These are phyloP conservation scores for Cherax quadricarinatus DNA, from an alignment of 1,140 invertebrate species.

Conservation along the genomic window DNA sequence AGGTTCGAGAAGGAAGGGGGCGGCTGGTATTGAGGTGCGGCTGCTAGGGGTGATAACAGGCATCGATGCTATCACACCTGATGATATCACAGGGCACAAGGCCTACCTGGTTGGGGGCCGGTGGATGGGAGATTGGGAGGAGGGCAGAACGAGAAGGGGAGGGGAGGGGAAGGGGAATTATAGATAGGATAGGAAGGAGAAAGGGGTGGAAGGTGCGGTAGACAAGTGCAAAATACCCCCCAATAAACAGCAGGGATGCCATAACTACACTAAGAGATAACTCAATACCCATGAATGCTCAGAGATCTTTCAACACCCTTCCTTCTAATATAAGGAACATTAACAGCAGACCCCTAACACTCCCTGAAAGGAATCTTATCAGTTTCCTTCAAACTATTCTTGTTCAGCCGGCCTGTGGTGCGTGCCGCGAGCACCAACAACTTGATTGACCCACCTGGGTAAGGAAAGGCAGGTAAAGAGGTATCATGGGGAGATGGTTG, in stretches of 20 bases:
- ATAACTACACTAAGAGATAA: too few species aligned
- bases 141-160: not conserved
- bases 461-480: not conserved
- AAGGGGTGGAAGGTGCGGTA: not conserved
- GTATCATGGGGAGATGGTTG: constrained; percentile 16
- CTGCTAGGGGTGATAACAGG: not conserved
- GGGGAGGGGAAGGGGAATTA: not conserved
- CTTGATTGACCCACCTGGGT: too few species aligned
- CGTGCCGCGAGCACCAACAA: too few species aligned
- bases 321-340: too few species aligned
- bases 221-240: not conserved
- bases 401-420: too few species aligned
- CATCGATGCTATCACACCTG: not conserved
- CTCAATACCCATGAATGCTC: too few species aligned
- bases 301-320: too few species aligned
- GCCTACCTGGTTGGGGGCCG: not conserved
- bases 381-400: too few species aligned
- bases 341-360: too few species aligned
- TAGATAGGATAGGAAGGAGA: not conserved
- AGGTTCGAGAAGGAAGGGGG: not conserved
- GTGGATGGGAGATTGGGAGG: not conserved
- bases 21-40: not conserved
- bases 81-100: not conserved
- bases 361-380: too few species aligned
- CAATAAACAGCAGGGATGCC: too few species aligned